A percentile compares a stretch with the other conserved stretches of the same genome.
Evolutionary conservation across 2,113 vertebrate species (phyloP).

Genomic region (Elgaria multicarinata): DNA sequence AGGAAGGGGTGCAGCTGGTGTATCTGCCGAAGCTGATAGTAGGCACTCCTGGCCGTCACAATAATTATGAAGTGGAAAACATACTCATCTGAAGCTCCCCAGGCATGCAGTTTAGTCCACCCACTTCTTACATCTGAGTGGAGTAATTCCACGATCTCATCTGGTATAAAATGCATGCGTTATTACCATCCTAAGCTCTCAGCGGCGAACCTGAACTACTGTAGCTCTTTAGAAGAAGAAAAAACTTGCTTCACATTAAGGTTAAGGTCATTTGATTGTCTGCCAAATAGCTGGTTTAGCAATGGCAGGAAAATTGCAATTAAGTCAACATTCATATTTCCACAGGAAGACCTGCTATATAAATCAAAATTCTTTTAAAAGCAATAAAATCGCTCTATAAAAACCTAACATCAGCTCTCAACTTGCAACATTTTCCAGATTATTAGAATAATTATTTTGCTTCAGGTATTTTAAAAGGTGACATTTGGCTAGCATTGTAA

Average conservation of each 20-base stretch:
- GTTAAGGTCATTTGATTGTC: conserved; percentile 31
- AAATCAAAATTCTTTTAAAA: conserved; percentile 37
- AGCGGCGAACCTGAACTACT: neutral
- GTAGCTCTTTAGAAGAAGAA: neutral
- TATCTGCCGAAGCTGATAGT: too few species aligned
- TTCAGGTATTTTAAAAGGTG: conserved; percentile 22
- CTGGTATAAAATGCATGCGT: neutral
- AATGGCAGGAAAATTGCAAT: conserved; percentile 34
- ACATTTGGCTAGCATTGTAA: neutral
- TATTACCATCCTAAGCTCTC: neutral
- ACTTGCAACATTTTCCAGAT: conserved; percentile 13
- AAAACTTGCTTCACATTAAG: conserved; percentile 6
- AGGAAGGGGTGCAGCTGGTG: too few species aligned
- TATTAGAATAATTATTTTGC: conserved; percentile 30
- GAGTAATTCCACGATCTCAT: conserved; percentile 5
- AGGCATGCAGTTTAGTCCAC: neutral
- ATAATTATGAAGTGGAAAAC: neutral
- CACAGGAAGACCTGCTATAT: conserved; percentile 19
- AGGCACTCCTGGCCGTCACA: too few species aligned
- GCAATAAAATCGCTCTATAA: conserved; percentile 21
- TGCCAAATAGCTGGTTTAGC: conserved; percentile 25
- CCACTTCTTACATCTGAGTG: neutral
- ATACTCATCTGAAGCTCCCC: neutral
- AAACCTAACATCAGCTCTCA: conserved; percentile 11
- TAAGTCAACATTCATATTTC: conserved; percentile 28